phyloP scores from a whole-genome alignment of 2,888 invertebrate species.

The Drosophila picticornis region DNA sequence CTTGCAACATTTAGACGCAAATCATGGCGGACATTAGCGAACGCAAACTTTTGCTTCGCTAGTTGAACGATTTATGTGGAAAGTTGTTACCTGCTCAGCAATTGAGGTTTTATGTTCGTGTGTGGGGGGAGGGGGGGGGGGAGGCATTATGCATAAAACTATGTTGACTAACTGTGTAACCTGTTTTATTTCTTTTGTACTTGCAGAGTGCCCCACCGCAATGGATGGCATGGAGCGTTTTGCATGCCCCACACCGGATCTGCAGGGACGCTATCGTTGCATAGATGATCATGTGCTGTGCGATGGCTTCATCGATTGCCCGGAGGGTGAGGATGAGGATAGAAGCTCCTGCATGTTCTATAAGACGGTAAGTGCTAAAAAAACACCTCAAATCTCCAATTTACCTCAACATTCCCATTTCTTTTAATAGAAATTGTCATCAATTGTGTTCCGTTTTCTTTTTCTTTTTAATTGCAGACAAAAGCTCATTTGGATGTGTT shows the following conservation, averaged over 20 bases:
- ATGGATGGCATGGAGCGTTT: conserved; percentile 97
- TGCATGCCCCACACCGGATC: conserved; percentile 96
- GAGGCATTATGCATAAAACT: conserved; percentile 50
- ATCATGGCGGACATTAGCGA: conserved; percentile 81
- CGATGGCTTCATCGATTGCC: conserved; percentile 97
- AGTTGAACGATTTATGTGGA: conserved; percentile 74
- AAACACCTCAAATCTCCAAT: too few relatives aligned
- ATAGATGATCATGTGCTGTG: conserved; percentile 98
- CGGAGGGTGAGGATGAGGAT: conserved; percentile 96
- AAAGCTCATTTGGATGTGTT: conserved; percentile 97
- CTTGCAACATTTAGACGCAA: conserved; percentile 77
- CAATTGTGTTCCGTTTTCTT: neutral
- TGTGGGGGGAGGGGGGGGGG: neutral
- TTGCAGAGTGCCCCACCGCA: conserved; percentile 95
- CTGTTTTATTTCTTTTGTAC: conserved; percentile 69
- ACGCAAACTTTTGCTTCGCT: conserved; percentile 63
- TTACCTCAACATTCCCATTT: neutral
- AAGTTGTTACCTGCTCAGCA: conserved; percentile 59
- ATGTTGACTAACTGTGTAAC: conserved; percentile 54
- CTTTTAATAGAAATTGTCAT: neutral
- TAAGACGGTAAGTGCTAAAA: conserved; percentile 92
- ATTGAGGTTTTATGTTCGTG: neutral
- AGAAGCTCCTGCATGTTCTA: conserved; percentile 98
- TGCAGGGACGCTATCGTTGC: conserved; percentile 96
- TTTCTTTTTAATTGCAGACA: conserved; percentile 89